Percentiles rank a stretch among this genome's conserved stretches.
Evolutionary conservation across 2,113 vertebrate species (phyloP).

Genomic region (Cebidichthys violaceus): DNA sequence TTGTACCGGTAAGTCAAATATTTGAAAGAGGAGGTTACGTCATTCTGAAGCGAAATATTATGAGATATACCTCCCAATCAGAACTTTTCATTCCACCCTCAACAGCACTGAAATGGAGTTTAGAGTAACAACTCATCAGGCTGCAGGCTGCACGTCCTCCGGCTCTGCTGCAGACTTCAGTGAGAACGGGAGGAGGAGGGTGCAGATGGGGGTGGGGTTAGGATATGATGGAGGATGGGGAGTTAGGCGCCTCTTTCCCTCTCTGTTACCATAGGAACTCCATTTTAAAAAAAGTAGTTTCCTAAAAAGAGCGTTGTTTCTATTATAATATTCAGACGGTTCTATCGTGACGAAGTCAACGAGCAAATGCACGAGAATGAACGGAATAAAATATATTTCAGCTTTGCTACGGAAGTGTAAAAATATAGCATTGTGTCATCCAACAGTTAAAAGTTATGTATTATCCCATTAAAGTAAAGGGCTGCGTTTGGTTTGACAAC

Average conservation of each 20-base stretch:
- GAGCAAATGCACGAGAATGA: too few species aligned
- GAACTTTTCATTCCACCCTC: background rate
- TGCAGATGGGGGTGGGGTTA: slow-evolving; percentile 63
- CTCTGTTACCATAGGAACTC: slow-evolving; percentile 76
- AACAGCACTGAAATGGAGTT: background rate
- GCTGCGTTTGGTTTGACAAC: background rate
- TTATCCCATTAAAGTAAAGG: background rate
- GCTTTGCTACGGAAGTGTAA: background rate
- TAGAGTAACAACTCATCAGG: background rate
- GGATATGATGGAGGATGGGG: slow-evolving; percentile 48
- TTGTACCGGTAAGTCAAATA: background rate
- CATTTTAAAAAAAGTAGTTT: slow-evolving; percentile 37
- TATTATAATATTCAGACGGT: accelerated
- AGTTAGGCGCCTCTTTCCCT: slow-evolving; percentile 69
- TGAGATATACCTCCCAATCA: background rate
- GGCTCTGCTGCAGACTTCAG: background rate
- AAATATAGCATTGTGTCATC: background rate
- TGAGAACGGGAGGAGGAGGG: background rate
- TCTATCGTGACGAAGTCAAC: background rate
- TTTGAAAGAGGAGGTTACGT: background rate
- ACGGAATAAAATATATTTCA: background rate
- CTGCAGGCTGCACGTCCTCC: background rate
- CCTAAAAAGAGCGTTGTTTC: background rate
- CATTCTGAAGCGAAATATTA: background rate
- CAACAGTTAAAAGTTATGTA: background rate